phyloP scores from a whole-genome alignment of 1,140 invertebrate genomes.

The Maniola jurtina region DNA sequence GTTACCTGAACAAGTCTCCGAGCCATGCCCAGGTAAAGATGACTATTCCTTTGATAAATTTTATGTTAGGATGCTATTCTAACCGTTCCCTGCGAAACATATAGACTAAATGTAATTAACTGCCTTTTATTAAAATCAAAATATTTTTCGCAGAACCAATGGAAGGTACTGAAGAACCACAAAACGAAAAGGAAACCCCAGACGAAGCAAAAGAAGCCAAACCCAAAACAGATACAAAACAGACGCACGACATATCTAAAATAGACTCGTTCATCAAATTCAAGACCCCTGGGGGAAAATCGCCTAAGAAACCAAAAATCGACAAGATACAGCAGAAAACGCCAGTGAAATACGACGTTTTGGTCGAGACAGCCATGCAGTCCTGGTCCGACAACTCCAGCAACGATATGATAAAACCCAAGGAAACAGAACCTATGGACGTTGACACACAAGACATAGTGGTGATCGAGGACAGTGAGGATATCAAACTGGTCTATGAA shows the following conservation, averaged over 20 bases:
- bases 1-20: slow-evolving; percentile 72
- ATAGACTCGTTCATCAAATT: slow-evolving; percentile 70
- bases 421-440: slow-evolving; percentile 49
- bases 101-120: too few relatives aligned
- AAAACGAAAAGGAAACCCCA: slow-evolving; percentile 30
- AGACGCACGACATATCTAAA: slow-evolving; percentile 45
- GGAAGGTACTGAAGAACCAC: slow-evolving; percentile 49
- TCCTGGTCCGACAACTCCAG: slow-evolving; percentile 78
- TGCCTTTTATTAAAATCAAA: not conserved
- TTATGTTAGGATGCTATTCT: not conserved
- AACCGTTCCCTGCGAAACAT: too few relatives aligned
- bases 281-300: slow-evolving; percentile 61
- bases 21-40: slow-evolving; percentile 37
- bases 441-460: slow-evolving; percentile 39
- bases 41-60: not conserved
- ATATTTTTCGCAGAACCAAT: slow-evolving; percentile 40
- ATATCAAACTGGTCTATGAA: slow-evolving; percentile 84
- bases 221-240: slow-evolving; percentile 37
- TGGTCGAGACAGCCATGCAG: slow-evolving; percentile 78
- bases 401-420: slow-evolving; percentile 56
- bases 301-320: slow-evolving; percentile 51
- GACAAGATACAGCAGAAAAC: slow-evolving; percentile 51
- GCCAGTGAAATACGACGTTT: slow-evolving; percentile 62
- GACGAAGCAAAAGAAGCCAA: slow-evolving; percentile 38
- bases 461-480: slow-evolving; percentile 79